Evolutionary conservation across 2,113 vertebrate species (phyloP).

Genomic region (Numenius arquata): DNA sequence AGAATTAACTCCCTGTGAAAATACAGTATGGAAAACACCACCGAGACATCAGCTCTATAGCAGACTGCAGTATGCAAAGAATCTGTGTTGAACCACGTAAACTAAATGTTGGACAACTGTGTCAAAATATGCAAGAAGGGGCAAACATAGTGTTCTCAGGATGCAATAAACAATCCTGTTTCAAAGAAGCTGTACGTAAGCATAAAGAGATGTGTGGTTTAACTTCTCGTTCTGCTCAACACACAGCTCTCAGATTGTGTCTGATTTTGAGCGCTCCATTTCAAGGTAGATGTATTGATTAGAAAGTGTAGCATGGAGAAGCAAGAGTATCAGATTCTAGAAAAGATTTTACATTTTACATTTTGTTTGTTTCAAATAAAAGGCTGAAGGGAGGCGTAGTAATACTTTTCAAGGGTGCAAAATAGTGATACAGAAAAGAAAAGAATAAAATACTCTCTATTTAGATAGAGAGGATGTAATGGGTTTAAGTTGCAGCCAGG

Average conservation of each 20-base stretch:
- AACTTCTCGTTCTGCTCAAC: neutral
- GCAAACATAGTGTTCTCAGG: neutral
- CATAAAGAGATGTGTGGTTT: neutral
- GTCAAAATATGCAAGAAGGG: neutral
- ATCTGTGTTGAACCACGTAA: fast-evolving
- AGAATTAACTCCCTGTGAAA: neutral
- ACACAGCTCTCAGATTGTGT: neutral
- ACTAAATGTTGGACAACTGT: neutral
- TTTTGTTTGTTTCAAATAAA: neutral
- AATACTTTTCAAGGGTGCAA: neutral
- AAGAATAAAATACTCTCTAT: neutral
- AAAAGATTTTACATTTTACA: neutral
- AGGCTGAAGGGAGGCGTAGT: neutral
- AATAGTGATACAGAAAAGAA: neutral
- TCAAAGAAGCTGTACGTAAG: neutral
- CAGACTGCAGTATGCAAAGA: neutral
- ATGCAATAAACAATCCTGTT: neutral
- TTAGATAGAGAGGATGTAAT: too few relatives aligned
- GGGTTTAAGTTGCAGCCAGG: neutral
- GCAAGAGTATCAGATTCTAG: neutral
- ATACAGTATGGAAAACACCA: neutral
- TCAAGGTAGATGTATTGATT: fast-evolving
- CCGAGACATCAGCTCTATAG: neutral
- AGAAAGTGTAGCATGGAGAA: fast-evolving
- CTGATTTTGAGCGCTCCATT: neutral